Percentiles rank a stretch among this genome's conserved stretches.
phyloP scores from a whole-genome alignment of 2,797 vertebrate species.

The Lagodon rhomboides region DNA sequence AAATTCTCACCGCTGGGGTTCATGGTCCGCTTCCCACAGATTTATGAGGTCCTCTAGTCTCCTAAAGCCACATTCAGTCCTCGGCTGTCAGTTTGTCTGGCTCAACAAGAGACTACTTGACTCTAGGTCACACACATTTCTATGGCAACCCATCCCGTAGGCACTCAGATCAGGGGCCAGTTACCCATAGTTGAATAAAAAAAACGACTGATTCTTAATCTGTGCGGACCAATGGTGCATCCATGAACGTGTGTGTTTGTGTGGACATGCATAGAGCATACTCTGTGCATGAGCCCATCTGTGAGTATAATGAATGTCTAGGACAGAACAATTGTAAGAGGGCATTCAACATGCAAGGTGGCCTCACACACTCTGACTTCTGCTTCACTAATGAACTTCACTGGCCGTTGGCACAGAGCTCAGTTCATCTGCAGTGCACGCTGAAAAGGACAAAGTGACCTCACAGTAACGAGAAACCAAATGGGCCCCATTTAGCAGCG shows the following conservation, averaged over 20 bases:
- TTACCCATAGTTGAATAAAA: slow-evolving; percentile 70
- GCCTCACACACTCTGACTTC: slow-evolving; percentile 73
- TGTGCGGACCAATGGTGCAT: slow-evolving; percentile 42
- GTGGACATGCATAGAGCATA: slow-evolving; percentile 32
- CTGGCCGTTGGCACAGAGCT: slow-evolving; percentile 62
- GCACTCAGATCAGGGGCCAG: slow-evolving; percentile 67
- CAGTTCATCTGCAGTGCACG: slow-evolving; percentile 65
- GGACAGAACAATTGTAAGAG: slow-evolving; percentile 57
- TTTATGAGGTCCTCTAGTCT: slow-evolving; percentile 70
- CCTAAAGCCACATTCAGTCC: slow-evolving; percentile 74
- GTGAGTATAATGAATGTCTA: slow-evolving; percentile 63
- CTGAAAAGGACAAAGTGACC: slow-evolving; percentile 76
- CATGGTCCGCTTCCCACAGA: slow-evolving; percentile 71
- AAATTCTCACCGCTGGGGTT: slow-evolving; percentile 67
- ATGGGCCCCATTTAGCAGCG: slow-evolving; percentile 59
- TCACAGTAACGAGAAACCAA: slow-evolving; percentile 62
- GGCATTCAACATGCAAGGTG: slow-evolving; percentile 71
- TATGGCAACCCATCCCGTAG: slow-evolving; percentile 73
- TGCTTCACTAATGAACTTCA: slow-evolving; percentile 77
- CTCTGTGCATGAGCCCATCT: slow-evolving; percentile 45
- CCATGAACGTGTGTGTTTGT: slow-evolving; percentile 48
- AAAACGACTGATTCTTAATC: slow-evolving; percentile 69
- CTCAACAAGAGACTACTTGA: slow-evolving; percentile 74
- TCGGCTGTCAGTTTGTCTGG: slow-evolving; percentile 72
- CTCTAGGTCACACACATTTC: slow-evolving; percentile 76